Percentiles rank a stretch among this genome's conserved stretches.
These are phyloP conservation scores for Psittacula cyanocephala DNA, from an alignment of 2,113 vertebrate genomes.

Conservation along the genomic window DNA sequence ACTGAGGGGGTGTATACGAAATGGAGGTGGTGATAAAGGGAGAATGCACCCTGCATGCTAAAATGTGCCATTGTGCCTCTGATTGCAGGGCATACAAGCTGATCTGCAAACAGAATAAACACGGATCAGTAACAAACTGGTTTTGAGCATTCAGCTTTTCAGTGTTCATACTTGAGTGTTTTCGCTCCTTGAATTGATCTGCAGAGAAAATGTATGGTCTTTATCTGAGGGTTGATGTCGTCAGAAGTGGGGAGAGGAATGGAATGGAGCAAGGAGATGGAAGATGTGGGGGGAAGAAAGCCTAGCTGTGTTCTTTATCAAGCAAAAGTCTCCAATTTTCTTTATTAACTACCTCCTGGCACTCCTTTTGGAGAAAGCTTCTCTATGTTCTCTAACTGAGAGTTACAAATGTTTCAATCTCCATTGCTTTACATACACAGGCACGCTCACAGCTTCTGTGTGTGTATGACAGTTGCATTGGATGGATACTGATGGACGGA, in stretches of 20 bases:
- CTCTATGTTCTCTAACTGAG: not conserved
- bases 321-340: not conserved
- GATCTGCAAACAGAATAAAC: not conserved
- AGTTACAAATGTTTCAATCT: not conserved
- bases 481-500: not conserved
- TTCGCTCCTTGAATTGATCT: not conserved
- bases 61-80: not conserved
- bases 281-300: not conserved
- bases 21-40: not conserved
- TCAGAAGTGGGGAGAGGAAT: not conserved
- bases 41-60: not conserved
- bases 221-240: not conserved
- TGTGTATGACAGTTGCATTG: not conserved
- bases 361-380: not conserved
- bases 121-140: not conserved
- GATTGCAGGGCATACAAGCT: not conserved
- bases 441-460: not conserved
- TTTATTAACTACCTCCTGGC: not conserved
- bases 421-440: not conserved
- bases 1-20: not conserved
- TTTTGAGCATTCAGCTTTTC: not conserved
- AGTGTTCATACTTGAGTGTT: not conserved
- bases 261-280: not conserved
- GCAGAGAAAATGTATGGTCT: not conserved
- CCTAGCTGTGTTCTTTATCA: not conserved